Base-by-base conservation (phyloP, 2,797 vertebrate species). In the Syngnathus rostellatus region DNA sequence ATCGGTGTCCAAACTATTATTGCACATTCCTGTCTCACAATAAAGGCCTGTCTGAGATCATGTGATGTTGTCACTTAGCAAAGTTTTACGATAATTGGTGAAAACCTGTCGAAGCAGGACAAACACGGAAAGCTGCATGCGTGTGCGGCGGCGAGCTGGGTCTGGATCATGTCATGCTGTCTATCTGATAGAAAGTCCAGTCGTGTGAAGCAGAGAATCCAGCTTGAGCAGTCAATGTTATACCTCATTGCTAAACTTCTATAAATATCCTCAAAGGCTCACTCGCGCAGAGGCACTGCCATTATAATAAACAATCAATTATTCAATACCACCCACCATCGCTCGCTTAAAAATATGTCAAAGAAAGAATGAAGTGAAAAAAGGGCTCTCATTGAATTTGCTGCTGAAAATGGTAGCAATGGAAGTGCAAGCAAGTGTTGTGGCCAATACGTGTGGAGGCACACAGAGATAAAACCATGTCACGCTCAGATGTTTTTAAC, bases 101-200 rank as follows among this genome's bases (percentile, higher is more conserved):
- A 67, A 71, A 72, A 70, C 70, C 66, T 76, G 80, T 83, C 81
- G 75, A 78, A 77, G 79, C 74, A 75, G 67, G 78, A 72, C 64
- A 73, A 84, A 70, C 75, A 72, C 73, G 72, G 72, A 83, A 72
- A 74, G 50, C 53, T 40, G 37, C 63, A 60, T 65, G 64, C 64
- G 68, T 72, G 55, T 83, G 83, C 81, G 81, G 82, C 80, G 87
- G 88, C 86, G 72, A 85, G 72, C 61, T 72, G 78, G 84, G 88
- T 90, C 92, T 92, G 92, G 91, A 89, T 88, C 90, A 82, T 92
- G 91, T 92, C 91, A 89, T 79, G 78, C 83, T 85, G 85, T 90
- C 89, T 89, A 91, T 92, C 90, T 91, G 89, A 90, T 92, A 90
- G 84, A 80, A 83, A 82, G 83, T 73, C 81, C 84, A 79, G 86